Base-by-base conservation (phyloP, 2,888 invertebrate genomes). In the Hypselothyrea guttata region DNA sequence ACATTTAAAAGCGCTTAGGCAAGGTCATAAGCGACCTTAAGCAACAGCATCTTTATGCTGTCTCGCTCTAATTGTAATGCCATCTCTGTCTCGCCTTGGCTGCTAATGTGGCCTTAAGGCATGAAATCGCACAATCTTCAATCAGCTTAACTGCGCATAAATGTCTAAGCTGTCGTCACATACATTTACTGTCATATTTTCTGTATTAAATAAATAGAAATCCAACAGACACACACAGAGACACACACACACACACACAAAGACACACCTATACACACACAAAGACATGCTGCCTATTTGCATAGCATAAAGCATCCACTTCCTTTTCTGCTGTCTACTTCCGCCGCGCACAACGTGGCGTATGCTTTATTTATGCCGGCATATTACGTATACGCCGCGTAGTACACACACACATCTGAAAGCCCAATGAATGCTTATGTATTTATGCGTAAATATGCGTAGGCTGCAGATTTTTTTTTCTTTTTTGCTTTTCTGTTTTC, bases 161-260 rank as follows among this genome's bases (percentile, higher is more conserved):
- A 83, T 75, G 73, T 83, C 79, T 79, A 78, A 85, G 83, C 79
- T 78, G 83, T 83, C 85, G 68, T 68, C 81, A 73, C 79, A 79
- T 55, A 84, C 71, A 82, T 66, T 77, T 71, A 71, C 71, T 66
- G 67, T 66, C 75, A 71, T 62, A 78, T 75, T 67, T 53, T 49
- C 53, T 58, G 41, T 63, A 73, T 78, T 82, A 75, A 77, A 78
- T 69, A 77, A 82, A 84, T 67, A 75, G 53, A 67, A 67, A 45
- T 49, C 41, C 48, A 9, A 11, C 57, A 42, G 28, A 31, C 3
- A 30, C 37, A 13, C 15, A 37, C 35, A 44, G 7, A 35, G 40
- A 34, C 13, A 27, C 13, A 22, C 16, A 15, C 41, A 13, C 27
- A 33, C 16, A 40, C 9, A 31, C 16, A 33, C 1, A 30, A 28